These are phyloP conservation scores for Cladopsammia gracilis DNA, from an alignment of 64 coral and sea anemone species.

Conservation along the genomic window DNA sequence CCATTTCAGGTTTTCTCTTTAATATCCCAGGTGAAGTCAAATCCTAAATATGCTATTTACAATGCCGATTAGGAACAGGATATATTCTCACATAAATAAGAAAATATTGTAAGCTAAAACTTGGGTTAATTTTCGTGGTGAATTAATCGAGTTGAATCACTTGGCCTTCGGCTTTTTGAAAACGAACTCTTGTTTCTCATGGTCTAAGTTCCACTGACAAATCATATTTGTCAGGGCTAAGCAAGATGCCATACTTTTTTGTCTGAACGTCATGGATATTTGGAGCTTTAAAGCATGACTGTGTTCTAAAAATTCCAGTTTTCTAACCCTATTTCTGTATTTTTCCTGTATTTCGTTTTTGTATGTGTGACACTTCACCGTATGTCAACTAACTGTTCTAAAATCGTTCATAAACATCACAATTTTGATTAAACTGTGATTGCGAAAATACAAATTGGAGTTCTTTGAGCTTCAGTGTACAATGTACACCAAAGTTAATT, in stretches of 20 bases:
- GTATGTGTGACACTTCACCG: not conserved
- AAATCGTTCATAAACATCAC: not conserved
- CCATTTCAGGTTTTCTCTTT: not conserved
- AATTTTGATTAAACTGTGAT: constrained; percentile 10
- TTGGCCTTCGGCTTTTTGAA: not conserved
- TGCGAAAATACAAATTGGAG: not conserved
- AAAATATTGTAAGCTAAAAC: constrained; percentile 38
- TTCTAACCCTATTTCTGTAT: not conserved
- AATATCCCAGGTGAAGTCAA: constrained; percentile 30
- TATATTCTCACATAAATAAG: constrained; percentile 50
- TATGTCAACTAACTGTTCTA: not conserved
- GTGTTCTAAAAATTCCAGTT: not conserved
- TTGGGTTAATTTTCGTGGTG: not conserved
- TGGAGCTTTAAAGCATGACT: not conserved
- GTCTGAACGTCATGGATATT: not conserved
- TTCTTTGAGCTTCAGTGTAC: not conserved
- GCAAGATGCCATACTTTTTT: not conserved
- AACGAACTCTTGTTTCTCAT: not conserved
- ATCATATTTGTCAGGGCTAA: not conserved
- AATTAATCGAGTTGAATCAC: not conserved
- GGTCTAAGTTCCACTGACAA: not conserved
- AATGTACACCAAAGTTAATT: not conserved
- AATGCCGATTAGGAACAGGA: constrained; percentile 7
- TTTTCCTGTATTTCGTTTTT: not conserved
- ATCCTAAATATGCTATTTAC: constrained; percentile 51